Base-by-base conservation (phyloP, 1,140 invertebrate species). In the Leptinotarsa undecemlineata region DNA sequence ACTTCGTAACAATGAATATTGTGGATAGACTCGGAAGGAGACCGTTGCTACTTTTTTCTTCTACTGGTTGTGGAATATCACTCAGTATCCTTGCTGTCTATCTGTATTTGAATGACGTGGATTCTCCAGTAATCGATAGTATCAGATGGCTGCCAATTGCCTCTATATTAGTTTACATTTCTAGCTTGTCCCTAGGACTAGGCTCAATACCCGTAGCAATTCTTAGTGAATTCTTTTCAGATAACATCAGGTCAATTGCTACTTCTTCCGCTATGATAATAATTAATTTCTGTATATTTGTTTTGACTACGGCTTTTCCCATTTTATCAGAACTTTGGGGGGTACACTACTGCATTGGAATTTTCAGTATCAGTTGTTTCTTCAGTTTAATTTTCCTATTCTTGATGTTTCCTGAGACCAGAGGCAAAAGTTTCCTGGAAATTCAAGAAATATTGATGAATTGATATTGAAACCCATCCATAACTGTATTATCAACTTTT, bases 161-260 rank as follows among this genome's bases (percentile, higher is more conserved):
- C 5, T 88, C 90, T 0, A 82, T 93, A 19, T 86, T 92, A 4
- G 73, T 90, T 64, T 94, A 90, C 85, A 92, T 92, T 23, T 85
- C 90, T 20, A 87, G 89, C 0, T 93, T 92, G 81, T 90, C 90
- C 85, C 85, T 90, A 82, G 93, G 93, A 4, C 92, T 95, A 78
- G 95, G 95, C 1, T 94, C 95, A 0, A 85, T 96, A 14, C 93
- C 94, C 0, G 95, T 94, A 93, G 90, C 94, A 1, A 89, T 97
- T 47, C 91, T 95, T 88, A 92, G 91, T 3, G 93, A 97, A 85
- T 89, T 96, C 77, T 94, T 96, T 78, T 90, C 95, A 1, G 86
- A 90, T 0, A 90, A 92, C 77, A 89, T 94, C 1, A 92, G 94
- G 82, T 91, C 92, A 0, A 85, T 89, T 3, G 94, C 93, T 1